Evolutionary conservation across 2,888 invertebrate genomes (phyloP).

Genomic region (Epistrophe grossulariae): DNA sequence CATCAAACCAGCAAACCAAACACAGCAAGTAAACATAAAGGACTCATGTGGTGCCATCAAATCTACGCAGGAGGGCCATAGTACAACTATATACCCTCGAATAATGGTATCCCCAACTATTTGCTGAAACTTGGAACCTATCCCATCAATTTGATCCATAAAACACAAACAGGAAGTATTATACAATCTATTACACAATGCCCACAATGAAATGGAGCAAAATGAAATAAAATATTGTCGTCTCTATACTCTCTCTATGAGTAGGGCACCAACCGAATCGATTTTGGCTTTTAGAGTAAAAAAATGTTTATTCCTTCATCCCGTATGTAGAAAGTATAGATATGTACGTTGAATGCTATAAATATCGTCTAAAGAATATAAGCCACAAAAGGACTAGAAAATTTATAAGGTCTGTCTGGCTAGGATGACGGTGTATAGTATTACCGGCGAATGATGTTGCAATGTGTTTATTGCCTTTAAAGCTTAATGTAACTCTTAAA

Average conservation of each 20-base stretch:
- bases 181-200: conserved; percentile 63
- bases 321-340: no score
- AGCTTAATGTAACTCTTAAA: conserved; percentile 7
- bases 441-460: conserved; percentile 28
- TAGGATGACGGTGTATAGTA: conserved; percentile 10
- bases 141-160: conserved; percentile 53
- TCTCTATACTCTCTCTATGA: conserved; percentile 19
- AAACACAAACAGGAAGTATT: conserved; percentile 66
- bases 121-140: conserved; percentile 21
- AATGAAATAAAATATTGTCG: conserved; percentile 30
- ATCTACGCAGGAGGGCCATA: conserved; percentile 33
- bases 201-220: conserved; percentile 46
- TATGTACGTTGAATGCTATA: conserved; percentile 49
- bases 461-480: conserved; percentile 22
- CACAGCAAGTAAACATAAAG: conserved; percentile 60
- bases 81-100: conserved; percentile 37
- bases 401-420: conserved; percentile 12
- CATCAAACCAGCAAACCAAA: conserved; percentile 65
- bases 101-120: conserved; percentile 19
- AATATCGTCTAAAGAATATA: conserved; percentile 55
- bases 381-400: conserved; percentile 18
- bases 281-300: conserved; percentile 62
- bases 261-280: conserved; percentile 40
- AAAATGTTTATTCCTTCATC: neutral
- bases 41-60: conserved; percentile 36